Conservation (phyloP, 92 coral and sea anemone species). For the Umimayanthus chanpuru region DNA sequence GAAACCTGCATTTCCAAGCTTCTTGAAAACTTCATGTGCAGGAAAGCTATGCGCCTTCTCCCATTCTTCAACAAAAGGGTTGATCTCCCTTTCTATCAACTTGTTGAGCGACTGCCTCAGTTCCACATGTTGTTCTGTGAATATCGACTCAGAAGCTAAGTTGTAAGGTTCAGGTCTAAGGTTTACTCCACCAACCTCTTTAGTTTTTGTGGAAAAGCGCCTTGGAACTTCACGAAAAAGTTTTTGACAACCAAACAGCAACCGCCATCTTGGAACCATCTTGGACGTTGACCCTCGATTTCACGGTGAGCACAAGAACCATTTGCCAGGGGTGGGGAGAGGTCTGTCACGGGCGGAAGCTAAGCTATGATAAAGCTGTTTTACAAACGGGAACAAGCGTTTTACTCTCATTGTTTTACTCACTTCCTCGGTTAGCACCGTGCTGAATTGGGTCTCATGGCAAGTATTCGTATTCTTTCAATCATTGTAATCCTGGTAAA, state of each 20-base stretch:
- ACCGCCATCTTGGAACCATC: slow-evolving; percentile 64
- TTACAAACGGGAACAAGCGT: too few relatives aligned
- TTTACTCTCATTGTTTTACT: too few relatives aligned
- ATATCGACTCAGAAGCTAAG: slow-evolving; percentile 78
- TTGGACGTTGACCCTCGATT: too few relatives aligned
- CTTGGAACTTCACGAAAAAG: slow-evolving; percentile 58
- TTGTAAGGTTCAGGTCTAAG: slow-evolving; percentile 82
- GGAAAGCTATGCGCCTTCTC: slow-evolving; percentile 87
- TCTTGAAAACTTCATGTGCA: slow-evolving; percentile 94
- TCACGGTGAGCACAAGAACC: too few relatives aligned
- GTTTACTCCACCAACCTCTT: slow-evolving; percentile 43
- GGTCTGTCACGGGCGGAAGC: background rate
- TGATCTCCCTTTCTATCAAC: slow-evolving; percentile 91
- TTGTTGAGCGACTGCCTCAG: slow-evolving; percentile 83
- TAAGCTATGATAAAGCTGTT: too few relatives aligned
- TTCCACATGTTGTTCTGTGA: slow-evolving; percentile 85
- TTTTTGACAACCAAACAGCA: background rate
- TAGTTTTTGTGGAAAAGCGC: slow-evolving; percentile 54
- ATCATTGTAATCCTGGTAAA: too few relatives aligned
- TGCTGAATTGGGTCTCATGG: background rate
- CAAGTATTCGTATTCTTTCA: background rate
- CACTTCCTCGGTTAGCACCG: background rate
- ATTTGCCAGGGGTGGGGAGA: slow-evolving; percentile 1
- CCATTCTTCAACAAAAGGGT: slow-evolving; percentile 99
- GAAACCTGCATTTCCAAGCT: slow-evolving; percentile 91